A percentile compares a stretch with the other conserved stretches of the same genome.
Evolutionary conservation across 1,140 invertebrate species (phyloP).

Genomic region (Leptopilina clavipes): DNA sequence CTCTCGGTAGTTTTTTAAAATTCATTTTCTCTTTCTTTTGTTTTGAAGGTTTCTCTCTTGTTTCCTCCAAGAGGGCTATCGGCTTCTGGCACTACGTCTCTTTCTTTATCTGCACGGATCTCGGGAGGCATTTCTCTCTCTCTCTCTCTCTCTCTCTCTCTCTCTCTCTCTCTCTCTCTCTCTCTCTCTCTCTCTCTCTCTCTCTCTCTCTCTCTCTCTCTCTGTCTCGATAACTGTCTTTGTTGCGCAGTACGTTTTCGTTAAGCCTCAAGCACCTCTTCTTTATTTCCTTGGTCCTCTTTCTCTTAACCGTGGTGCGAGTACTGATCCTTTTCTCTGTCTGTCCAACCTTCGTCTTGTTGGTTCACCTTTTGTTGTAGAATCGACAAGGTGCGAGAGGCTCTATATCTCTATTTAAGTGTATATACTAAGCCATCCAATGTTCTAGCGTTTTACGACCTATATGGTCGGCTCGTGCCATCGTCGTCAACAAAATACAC

Average conservation of each 20-base stretch:
- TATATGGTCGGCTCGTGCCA: slow-evolving; percentile 54
- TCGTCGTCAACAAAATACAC: slow-evolving; percentile 46
- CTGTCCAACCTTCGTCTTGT: slow-evolving; percentile 47
- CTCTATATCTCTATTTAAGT: slow-evolving; percentile 40
- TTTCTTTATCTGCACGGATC: background rate
- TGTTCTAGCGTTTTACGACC: slow-evolving; percentile 41
- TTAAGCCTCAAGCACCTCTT: background rate
- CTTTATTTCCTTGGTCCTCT: slow-evolving; percentile 29
- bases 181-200: slow-evolving; percentile 34
- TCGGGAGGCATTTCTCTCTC: background rate
- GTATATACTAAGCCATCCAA: slow-evolving; percentile 38
- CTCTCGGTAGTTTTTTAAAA: background rate
- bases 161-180: slow-evolving; percentile 7
- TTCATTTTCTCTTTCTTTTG: slow-evolving; percentile 34
- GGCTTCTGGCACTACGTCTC: background rate
- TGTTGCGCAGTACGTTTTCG: background rate
- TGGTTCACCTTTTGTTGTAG: slow-evolving; percentile 58
- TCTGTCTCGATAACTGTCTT: background rate
- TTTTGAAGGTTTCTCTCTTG: background rate
- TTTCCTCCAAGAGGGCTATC: no score
- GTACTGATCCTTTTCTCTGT: slow-evolving; percentile 50
- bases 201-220: background rate
- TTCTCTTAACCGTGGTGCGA: slow-evolving; percentile 41
- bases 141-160: background rate
- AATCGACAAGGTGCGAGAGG: slow-evolving; percentile 60